phyloP scores from a whole-genome alignment of 1,140 invertebrate genomes.

The Drosophila persimilis region DNA sequence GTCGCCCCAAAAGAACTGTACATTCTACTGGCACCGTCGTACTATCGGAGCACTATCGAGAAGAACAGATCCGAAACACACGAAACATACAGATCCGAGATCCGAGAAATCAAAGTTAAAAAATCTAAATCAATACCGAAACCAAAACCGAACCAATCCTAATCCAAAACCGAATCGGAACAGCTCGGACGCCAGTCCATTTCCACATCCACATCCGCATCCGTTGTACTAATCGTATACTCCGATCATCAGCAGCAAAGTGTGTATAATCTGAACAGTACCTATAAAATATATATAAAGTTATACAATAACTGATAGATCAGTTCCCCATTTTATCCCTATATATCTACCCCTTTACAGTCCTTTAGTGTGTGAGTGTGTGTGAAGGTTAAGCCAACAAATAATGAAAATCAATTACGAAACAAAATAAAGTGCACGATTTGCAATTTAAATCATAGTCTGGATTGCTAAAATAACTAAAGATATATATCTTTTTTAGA shows the following conservation, averaged over 20 bases:
- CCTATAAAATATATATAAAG: slow-evolving; percentile 5
- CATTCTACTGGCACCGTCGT: slow-evolving; percentile 35
- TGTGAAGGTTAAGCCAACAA: slow-evolving; percentile 55
- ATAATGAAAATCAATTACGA: slow-evolving; percentile 8
- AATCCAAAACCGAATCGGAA: background rate
- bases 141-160: slow-evolving; percentile 13
- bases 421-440: slow-evolving; percentile 38
- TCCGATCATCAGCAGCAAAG: slow-evolving; percentile 24
- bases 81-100: slow-evolving; percentile 10
- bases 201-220: slow-evolving; percentile 9
- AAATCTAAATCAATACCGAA: background rate
- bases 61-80: slow-evolving; percentile 36
- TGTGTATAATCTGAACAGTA: slow-evolving; percentile 7
- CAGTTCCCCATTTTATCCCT: slow-evolving; percentile 17
- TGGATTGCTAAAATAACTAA: slow-evolving; percentile 46
- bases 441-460: slow-evolving; percentile 51
- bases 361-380: slow-evolving; percentile 43
- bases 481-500: slow-evolving; percentile 41
- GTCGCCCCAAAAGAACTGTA: slow-evolving; percentile 66
- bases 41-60: background rate
- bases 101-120: no score
- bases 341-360: background rate
- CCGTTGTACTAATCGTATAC: slow-evolving; percentile 14
- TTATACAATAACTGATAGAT: slow-evolving; percentile 42
- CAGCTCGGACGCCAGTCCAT: no score